Conservation (phyloP, 2,888 invertebrate genomes). For the Chloroclystis v-ata region DNA sequence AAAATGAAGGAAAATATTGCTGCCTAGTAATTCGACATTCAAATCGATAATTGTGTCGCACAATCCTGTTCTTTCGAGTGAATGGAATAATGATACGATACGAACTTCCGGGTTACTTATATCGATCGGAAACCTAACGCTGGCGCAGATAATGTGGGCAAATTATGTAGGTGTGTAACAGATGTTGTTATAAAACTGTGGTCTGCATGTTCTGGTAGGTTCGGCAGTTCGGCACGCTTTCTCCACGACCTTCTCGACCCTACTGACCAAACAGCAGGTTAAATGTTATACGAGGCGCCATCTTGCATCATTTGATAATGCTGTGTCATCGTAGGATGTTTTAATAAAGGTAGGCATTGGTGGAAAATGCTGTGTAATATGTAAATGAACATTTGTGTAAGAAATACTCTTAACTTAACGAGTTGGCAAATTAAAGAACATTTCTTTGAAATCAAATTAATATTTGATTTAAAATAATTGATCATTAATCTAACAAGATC, state of each 20-base stretch:
- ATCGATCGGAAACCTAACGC: conserved; percentile 34
- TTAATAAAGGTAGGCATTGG: too few species aligned
- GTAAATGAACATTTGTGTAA: too few species aligned
- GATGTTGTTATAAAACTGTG: not conserved
- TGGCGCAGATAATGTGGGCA: conserved; percentile 14
- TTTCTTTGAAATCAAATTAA: too few species aligned
- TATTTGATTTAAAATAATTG: too few species aligned
- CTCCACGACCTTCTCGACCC: conserved; percentile 42
- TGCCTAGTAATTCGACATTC: too few species aligned
- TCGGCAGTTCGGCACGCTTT: conserved; percentile 35
- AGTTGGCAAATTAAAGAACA: too few species aligned
- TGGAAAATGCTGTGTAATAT: too few species aligned
- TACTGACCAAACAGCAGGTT: conserved; percentile 19
- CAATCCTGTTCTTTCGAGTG: conserved; percentile 6
- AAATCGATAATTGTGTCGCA: conserved; percentile 6
- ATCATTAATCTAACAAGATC: too few species aligned
- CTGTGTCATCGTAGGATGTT: not conserved
- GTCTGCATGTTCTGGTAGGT: too few species aligned
- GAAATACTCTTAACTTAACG: too few species aligned
- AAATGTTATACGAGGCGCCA: not conserved
- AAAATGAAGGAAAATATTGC: too few species aligned
- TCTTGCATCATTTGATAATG: not conserved
- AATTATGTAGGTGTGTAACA: conserved; percentile 13
- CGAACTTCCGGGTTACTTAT: conserved; percentile 34
- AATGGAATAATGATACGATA: conserved; percentile 32